Evolutionary conservation across 64 coral and sea anemone genomes (phyloP).

Genomic region (Stichodactyla mertensii): DNA sequence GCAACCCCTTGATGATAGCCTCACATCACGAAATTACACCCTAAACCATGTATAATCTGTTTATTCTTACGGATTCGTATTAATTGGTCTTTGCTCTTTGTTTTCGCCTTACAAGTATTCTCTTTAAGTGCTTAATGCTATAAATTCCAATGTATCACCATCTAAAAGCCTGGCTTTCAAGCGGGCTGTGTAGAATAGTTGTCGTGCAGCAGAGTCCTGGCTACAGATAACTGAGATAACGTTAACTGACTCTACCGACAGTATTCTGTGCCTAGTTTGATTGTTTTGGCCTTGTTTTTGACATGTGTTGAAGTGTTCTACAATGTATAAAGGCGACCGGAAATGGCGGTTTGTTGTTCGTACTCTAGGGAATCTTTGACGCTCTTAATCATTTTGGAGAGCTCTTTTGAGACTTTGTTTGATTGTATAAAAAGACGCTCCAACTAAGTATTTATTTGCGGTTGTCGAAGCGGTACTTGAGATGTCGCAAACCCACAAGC

Average conservation of each 20-base stretch:
- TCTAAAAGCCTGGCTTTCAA: not conserved
- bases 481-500: not conserved
- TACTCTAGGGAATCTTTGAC: conserved; percentile 1
- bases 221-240: not conserved
- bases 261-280: not conserved
- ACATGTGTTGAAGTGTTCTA: not conserved
- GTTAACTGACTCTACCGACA: not conserved
- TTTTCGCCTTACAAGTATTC: not conserved
- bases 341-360: not conserved
- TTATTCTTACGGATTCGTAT: not conserved
- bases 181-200: not conserved
- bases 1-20: not conserved
- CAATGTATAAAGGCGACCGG: not conserved
- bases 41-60: not conserved
- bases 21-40: not conserved
- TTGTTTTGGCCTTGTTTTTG: conserved; percentile 2
- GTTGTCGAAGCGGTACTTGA: not conserved
- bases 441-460: not conserved
- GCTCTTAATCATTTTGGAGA: not conserved
- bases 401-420: not conserved
- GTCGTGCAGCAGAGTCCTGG: not conserved
- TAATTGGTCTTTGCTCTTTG: not conserved
- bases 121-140: conserved; percentile 2
- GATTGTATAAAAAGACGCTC: not conserved
- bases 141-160: not conserved